Base-by-base conservation (phyloP, 2,797 vertebrate genomes). In the Esox masquinongy region DNA sequence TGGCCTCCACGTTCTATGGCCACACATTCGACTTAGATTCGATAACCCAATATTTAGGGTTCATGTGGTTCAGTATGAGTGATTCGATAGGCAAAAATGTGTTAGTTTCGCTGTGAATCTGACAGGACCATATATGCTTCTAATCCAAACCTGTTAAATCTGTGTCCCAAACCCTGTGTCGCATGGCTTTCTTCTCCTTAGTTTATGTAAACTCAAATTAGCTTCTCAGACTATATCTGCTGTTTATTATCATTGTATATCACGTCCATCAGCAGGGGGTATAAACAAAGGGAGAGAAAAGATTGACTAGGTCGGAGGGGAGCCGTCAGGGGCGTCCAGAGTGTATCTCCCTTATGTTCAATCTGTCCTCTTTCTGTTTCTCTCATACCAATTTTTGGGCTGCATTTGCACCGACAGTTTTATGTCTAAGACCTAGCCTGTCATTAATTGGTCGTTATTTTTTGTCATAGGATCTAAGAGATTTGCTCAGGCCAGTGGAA, bases 401-500 rank as follows among this genome's bases (percentile, higher is more conserved):
- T 1, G 70, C 74, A 68, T 19, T 51, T 56, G 56, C 70, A 47
- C 70, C 73, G 50, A 81, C 81, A 87, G 83, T 82, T 90, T 87
- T 87, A 15, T 82, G 87, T 88, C 89, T 88, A 83, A 89, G 84
- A 84, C 75, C 77, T 75, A 51, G 74, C 19, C 76, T 75, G 68
- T 85, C 73, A 85, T 90, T 86, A 88, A 75, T 83, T 86, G 80
- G 83, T 84, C 77, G 79, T 53, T 68, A 72, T 63, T 79, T n/a
- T 49, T 66, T 88, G 85, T 81, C 83, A 76, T 84, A 80, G 87
- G 73, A 50, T 5, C 68, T 85, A 36, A 79, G 73, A 22, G 76
- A 8, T 73, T 74, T 73, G 68, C 77, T 84, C 79, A 83, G 66
- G 64, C 76, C 73, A 24, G 77, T 86, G 79, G 84, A 86, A 86